Evolutionary conservation across 2,888 invertebrate genomes (phyloP).

Genomic region (Andrena chrysosceles): DNA sequence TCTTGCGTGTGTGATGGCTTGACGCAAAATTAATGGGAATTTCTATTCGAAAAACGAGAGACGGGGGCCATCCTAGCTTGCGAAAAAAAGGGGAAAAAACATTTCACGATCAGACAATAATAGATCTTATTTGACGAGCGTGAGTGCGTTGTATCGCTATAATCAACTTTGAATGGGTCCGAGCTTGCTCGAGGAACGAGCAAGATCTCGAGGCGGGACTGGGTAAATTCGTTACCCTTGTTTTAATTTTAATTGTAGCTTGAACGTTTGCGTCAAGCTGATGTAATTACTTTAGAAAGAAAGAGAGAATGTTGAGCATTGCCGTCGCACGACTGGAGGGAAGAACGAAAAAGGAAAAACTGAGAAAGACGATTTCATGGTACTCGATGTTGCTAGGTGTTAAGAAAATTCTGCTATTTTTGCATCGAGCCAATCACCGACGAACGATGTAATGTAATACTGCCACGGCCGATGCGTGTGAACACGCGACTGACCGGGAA

Average conservation of each 20-base stretch:
- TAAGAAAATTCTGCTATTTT: slow-evolving; percentile 22
- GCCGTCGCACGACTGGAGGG: not conserved
- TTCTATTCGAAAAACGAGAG: not conserved
- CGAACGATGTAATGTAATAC: slow-evolving; percentile 48
- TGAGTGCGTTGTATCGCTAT: not conserved
- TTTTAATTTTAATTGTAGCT: not conserved
- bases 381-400: not conserved
- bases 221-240: not conserved
- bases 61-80: not conserved
- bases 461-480: slow-evolving; percentile 52
- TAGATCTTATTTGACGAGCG: not conserved
- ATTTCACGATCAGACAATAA: slow-evolving; percentile 15
- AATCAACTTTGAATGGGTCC: not conserved
- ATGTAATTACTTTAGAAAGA: slow-evolving; percentile 1
- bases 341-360: not conserved
- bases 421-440: slow-evolving; percentile 52
- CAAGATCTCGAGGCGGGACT: not conserved
- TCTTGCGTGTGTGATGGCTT: slow-evolving; percentile 13
- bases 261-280: not conserved
- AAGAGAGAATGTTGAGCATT: not conserved
- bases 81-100: too few relatives aligned
- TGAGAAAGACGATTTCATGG: not conserved
- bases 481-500: slow-evolving; percentile 37
- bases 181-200: not conserved
- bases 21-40: slow-evolving; percentile 25